Evolutionary conservation across 1,140 invertebrate genomes (phyloP).

Genomic region (Trichoplusia ni): DNA sequence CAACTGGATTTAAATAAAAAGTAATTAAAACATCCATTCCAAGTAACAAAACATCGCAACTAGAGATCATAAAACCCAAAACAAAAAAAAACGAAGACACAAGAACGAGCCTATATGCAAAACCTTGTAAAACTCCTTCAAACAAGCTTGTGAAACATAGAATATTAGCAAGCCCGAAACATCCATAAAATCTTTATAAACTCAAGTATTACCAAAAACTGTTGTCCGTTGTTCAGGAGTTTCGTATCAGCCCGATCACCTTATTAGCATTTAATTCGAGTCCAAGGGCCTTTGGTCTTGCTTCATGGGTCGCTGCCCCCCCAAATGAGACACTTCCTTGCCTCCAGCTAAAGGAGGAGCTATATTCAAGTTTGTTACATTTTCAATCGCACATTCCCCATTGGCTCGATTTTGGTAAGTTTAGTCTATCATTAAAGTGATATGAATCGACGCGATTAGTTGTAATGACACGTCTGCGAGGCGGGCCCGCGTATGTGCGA

Average conservation of each 20-base stretch:
- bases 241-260: conserved; percentile 56
- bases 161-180: neutral
- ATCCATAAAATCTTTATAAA: conserved; percentile 20
- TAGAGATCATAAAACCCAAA: no score
- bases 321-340: conserved; percentile 74
- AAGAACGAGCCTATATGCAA: no score
- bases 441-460: conserved; percentile 9
- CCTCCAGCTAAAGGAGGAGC: conserved; percentile 54
- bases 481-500: no score
- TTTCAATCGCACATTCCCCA: conserved; percentile 27
- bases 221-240: conserved; percentile 19
- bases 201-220: conserved; percentile 11
- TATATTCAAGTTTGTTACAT: conserved; percentile 36
- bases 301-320: conserved; percentile 69
- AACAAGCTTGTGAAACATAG: no score
- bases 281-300: conserved; percentile 57
- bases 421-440: conserved; percentile 21
- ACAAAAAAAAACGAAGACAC: no score
- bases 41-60: no score
- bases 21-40: neutral
- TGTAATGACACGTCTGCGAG: conserved; percentile 6
- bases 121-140: neutral
- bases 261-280: conserved; percentile 79
- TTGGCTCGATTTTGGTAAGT: conserved; percentile 24
- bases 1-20: no score